Conservation (phyloP, 2,888 invertebrate genomes). For the Chrysolina haemoptera region DNA sequence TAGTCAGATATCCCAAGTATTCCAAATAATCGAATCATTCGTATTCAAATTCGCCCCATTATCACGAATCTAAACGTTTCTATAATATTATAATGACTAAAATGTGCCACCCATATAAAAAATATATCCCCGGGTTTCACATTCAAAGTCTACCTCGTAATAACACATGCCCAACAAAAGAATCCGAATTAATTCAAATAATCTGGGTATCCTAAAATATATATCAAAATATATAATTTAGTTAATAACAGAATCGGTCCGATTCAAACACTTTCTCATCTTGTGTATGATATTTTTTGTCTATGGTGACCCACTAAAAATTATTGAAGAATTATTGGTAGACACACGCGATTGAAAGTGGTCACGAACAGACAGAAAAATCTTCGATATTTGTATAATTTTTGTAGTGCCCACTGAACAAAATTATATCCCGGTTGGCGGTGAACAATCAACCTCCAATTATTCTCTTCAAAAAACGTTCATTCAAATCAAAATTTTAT, state of each 20-base stretch:
- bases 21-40: constrained; percentile 26
- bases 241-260: constrained; percentile 62
- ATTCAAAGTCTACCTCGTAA: constrained; percentile 43
- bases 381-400: constrained; percentile 61
- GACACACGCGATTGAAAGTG: constrained; percentile 63
- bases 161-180: constrained; percentile 46
- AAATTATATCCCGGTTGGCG: constrained; percentile 52
- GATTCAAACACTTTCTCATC: constrained; percentile 59
- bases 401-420: constrained; percentile 50
- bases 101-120: constrained; percentile 34
- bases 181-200: constrained; percentile 63
- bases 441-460: constrained; percentile 53
- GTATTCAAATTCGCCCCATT: constrained; percentile 38
- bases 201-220: constrained; percentile 58
- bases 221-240: constrained; percentile 66
- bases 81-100: constrained; percentile 29
- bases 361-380: constrained; percentile 62
- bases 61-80: constrained; percentile 23
- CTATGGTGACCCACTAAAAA: constrained; percentile 65
- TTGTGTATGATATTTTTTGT: constrained; percentile 56
- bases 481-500: constrained; percentile 37
- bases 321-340: constrained; percentile 62
- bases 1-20: constrained; percentile 27
- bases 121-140: constrained; percentile 38
- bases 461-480: constrained; percentile 39